phyloP scores from a whole-genome alignment of 2,888 invertebrate species.

The Toxonevra muliebris region DNA sequence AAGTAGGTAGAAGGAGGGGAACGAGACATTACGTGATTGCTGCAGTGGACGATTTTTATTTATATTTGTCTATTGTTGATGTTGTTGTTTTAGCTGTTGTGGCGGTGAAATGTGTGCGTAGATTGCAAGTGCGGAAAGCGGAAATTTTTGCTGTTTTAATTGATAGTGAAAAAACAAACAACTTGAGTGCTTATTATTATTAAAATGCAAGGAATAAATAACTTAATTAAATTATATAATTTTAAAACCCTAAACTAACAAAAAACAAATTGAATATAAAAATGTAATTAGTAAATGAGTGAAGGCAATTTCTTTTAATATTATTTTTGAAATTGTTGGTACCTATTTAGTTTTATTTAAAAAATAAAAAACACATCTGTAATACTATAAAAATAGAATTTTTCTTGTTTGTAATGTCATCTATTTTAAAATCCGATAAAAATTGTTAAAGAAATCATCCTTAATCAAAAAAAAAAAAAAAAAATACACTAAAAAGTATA shows the following conservation, averaged over 20 bases:
- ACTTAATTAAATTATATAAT: conserved; percentile 1
- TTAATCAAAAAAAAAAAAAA: too few relatives aligned
- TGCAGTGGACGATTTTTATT: conserved; percentile 13
- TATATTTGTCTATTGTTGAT: conserved; percentile 2
- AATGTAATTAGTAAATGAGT: background rate
- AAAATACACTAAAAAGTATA: too few relatives aligned
- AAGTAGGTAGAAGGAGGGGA: conserved; percentile 9
- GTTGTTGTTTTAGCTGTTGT: too few relatives aligned
- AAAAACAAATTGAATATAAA: background rate
- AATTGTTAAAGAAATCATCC: background rate
- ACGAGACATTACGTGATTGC: conserved; percentile 17
- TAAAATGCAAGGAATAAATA: background rate
- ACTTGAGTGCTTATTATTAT: background rate
- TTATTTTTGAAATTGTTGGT: too few relatives aligned
- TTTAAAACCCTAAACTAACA: background rate
- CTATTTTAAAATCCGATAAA: too few relatives aligned
- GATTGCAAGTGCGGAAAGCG: background rate
- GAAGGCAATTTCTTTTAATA: background rate
- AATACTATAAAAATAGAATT: background rate
- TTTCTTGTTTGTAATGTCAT: background rate
- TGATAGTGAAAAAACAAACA: background rate
- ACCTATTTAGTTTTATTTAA: too few relatives aligned
- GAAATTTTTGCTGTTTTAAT: background rate
- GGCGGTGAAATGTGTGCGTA: too few relatives aligned
- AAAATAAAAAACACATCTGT: background rate